Percentiles rank a stretch among this genome's conserved stretches.
Evolutionary conservation across 1,140 invertebrate genomes (phyloP).

Genomic region (Atta cephalotes): DNA sequence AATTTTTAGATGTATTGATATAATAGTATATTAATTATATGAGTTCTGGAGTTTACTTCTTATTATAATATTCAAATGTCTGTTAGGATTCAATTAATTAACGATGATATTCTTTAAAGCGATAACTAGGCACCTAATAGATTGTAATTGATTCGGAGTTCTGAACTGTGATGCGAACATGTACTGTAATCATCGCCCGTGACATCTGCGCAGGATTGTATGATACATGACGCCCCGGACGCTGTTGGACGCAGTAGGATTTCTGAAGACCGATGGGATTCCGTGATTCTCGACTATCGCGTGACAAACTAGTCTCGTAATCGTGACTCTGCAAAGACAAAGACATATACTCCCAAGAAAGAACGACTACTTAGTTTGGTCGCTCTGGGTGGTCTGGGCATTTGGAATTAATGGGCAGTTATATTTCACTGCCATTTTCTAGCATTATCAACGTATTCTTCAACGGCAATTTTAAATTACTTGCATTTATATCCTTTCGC

Average conservation of each 20-base stretch:
- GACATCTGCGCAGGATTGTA: constrained; percentile 45
- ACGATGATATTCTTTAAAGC: constrained; percentile 13
- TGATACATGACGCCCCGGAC: constrained; percentile 30
- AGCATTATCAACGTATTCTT: constrained; percentile 57
- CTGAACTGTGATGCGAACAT: constrained; percentile 26
- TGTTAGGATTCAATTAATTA: constrained; percentile 27
- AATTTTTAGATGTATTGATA: neutral
- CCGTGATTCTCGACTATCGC: constrained; percentile 64
- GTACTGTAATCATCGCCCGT: constrained; percentile 31
- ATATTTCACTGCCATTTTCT: constrained; percentile 57
- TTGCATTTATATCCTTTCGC: constrained; percentile 41
- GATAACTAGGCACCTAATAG: neutral
- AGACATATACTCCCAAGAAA: constrained; percentile 57
- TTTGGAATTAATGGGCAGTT: constrained; percentile 59
- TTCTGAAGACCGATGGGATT: constrained; percentile 59
- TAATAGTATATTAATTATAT: neutral
- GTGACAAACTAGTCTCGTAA: constrained; percentile 69
- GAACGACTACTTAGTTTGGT: constrained; percentile 63
- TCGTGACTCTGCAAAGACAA: constrained; percentile 60
- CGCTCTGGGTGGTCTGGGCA: constrained; percentile 14
- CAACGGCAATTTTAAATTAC: constrained; percentile 52
- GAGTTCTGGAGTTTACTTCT: neutral
- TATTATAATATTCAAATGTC: neutral
- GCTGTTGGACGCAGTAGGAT: constrained; percentile 25
- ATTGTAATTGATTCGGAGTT: constrained; percentile 32